These are phyloP conservation scores for Linnaemya vulpina DNA, from an alignment of 2,888 invertebrate genomes.

Conservation along the genomic window DNA sequence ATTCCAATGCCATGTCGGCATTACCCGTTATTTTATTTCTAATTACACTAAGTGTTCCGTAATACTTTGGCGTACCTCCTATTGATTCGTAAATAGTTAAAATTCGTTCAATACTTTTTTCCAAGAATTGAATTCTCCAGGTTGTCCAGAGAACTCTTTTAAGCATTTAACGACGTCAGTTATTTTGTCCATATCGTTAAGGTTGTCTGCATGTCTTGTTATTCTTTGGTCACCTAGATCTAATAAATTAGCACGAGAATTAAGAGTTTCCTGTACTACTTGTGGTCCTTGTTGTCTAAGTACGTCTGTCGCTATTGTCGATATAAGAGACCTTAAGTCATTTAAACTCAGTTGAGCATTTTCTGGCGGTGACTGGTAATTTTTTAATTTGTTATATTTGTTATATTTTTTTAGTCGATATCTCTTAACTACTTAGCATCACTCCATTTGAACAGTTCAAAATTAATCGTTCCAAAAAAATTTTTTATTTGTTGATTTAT, in stretches of 20 bases:
- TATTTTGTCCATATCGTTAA: neutral
- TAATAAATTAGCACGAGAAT: no score
- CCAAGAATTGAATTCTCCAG: no score
- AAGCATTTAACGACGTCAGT: neutral
- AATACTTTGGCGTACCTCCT: constrained; percentile 19
- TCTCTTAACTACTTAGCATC: no score
- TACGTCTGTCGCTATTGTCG: no score
- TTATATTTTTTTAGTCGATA: no score
- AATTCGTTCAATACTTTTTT: neutral
- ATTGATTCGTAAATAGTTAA: constrained; percentile 33
- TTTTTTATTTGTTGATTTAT: neutral
- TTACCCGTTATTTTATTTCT: constrained; percentile 20
- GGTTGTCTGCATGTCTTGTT: neutral
- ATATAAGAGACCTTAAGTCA: constrained; percentile 1
- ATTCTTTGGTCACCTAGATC: neutral
- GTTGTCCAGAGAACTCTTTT: no score
- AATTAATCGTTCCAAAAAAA: neutral
- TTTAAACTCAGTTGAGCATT: neutral
- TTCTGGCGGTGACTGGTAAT: neutral
- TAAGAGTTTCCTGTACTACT: no score
- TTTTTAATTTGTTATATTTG: no score
- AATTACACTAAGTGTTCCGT: constrained; percentile 28
- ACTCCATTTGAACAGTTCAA: neutral
- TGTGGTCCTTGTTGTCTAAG: no score
- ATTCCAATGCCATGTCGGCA: constrained; percentile 18